Percentiles rank a stretch among this genome's conserved stretches.
phyloP scores from a whole-genome alignment of 2,797 vertebrate species.

The Pogoniulus pusillus region DNA sequence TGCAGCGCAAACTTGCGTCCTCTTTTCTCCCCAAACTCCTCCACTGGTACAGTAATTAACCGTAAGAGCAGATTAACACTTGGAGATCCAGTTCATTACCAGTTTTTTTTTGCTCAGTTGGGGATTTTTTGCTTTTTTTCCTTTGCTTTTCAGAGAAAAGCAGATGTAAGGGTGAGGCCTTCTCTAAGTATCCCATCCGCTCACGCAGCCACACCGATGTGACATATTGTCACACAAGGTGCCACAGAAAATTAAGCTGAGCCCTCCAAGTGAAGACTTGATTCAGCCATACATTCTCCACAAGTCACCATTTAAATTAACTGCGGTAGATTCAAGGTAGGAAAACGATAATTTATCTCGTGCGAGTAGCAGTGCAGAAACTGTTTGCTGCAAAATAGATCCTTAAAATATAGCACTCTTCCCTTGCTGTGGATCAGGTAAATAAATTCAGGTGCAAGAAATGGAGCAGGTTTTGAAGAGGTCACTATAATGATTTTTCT shows the following conservation, averaged over 20 bases:
- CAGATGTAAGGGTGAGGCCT: background rate
- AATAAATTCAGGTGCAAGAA: conserved; percentile 6
- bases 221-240: conserved; percentile 57
- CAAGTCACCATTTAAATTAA: conserved; percentile 55
- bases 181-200: conserved; percentile 38
- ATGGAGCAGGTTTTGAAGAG: background rate
- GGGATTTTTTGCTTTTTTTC: background rate
- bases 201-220: conserved; percentile 28
- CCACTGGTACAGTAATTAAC: conserved; percentile 30
- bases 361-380: background rate
- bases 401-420: conserved; percentile 8
- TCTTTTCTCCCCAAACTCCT: background rate
- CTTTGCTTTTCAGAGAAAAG: conserved; percentile 26
- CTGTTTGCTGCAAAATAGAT: background rate
- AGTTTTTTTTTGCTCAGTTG: background rate
- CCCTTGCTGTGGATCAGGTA: background rate
- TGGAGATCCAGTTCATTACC: conserved; percentile 29
- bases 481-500: background rate
- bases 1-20: background rate
- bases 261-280: conserved; percentile 25
- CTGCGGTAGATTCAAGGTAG: conserved; percentile 30
- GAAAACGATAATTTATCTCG: conserved; percentile 10
- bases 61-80: conserved; percentile 7
- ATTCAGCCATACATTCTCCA: conserved; percentile 50
- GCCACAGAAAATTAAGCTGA: conserved; percentile 56